Evolutionary conservation across 2,888 invertebrate species (phyloP).

Genomic region (Synergus japonicus): DNA sequence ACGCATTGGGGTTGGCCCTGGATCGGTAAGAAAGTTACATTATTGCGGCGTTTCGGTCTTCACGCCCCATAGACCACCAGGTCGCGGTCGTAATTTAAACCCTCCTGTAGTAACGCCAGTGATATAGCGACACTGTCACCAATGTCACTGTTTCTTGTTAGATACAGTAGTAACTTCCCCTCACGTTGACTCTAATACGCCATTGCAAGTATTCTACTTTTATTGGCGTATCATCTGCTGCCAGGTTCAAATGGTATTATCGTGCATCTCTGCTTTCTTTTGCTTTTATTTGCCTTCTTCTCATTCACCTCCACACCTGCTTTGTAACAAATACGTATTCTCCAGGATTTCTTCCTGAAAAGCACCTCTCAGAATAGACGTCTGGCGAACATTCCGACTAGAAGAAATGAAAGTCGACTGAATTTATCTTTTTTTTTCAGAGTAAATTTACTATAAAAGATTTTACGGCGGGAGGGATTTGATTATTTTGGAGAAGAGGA

Average conservation of each 20-base stretch:
- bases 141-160: constrained; percentile 41
- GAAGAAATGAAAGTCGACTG: constrained; percentile 24
- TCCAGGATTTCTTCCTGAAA: neutral
- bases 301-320: neutral
- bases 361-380: constrained; percentile 1
- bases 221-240: constrained; percentile 54
- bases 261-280: neutral
- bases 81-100: constrained; percentile 68
- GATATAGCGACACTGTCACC: constrained; percentile 45
- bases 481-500: neutral
- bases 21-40: constrained; percentile 72
- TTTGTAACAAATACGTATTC: constrained; percentile 9
- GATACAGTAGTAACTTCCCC: constrained; percentile 35
- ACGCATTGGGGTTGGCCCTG: constrained; percentile 47
- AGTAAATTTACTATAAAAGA: constrained; percentile 15
- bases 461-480: constrained; percentile 5
- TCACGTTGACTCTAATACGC: constrained; percentile 30
- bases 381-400: neutral
- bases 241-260: constrained; percentile 39
- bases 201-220: constrained; percentile 51
- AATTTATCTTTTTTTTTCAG: constrained; percentile 5
- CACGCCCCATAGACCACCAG: constrained; percentile 70
- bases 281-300: neutral
- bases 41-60: constrained; percentile 70
- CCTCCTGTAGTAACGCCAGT: constrained; percentile 61